Evolutionary conservation across 2,888 invertebrate genomes (phyloP).

Genomic region (Protonemura montana): DNA sequence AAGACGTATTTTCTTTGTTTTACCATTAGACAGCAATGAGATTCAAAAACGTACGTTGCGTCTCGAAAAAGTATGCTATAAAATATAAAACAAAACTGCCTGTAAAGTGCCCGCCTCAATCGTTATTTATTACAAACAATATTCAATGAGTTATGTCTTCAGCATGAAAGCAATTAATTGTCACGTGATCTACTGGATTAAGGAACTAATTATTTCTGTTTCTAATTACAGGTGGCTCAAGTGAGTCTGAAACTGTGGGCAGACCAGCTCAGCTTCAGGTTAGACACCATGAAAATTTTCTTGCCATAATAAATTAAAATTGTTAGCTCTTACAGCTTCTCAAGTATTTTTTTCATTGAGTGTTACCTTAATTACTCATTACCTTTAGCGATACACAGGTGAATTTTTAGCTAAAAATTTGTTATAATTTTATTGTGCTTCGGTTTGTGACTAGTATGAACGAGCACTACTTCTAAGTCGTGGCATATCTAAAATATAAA

Average conservation of each 20-base stretch:
- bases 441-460: background rate
- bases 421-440: background rate
- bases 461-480: background rate
- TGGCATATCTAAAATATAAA: background rate
- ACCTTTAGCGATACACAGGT: background rate
- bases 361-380: background rate
- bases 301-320: background rate
- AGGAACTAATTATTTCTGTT: constrained; percentile 44
- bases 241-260: background rate
- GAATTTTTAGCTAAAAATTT: background rate
- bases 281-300: background rate
- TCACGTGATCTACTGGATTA: constrained; percentile 38
- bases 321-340: background rate
- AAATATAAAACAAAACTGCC: background rate
- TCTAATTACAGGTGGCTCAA: constrained; percentile 34
- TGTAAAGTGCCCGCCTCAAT: background rate
- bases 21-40: background rate
- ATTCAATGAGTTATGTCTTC: constrained; percentile 35
- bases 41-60: background rate
- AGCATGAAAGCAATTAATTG: constrained; percentile 44
- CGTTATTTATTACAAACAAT: constrained; percentile 30
- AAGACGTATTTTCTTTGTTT: background rate
- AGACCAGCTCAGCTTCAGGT: background rate
- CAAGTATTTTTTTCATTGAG: background rate
- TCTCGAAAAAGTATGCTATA: background rate